These are phyloP conservation scores for Beris chalybata DNA, from an alignment of 2,888 invertebrate species.

Conservation along the genomic window DNA sequence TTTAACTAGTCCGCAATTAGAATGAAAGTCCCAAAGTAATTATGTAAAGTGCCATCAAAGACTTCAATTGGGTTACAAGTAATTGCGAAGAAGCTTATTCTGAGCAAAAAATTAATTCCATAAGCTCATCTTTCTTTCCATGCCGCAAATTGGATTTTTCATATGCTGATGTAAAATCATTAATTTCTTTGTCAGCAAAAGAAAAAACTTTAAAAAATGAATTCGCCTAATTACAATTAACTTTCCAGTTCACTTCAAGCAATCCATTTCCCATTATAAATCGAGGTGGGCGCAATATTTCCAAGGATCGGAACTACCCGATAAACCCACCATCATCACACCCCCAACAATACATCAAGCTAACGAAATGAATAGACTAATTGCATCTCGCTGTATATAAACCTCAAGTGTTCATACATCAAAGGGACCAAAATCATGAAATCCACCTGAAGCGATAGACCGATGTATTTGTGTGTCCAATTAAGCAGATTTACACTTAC, in stretches of 20 bases:
- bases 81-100: no score
- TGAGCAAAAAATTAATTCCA: no score
- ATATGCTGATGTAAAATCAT: no score
- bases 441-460: background rate
- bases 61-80: no score
- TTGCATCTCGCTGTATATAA: conserved; percentile 15
- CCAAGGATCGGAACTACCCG: background rate
- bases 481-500: conserved; percentile 17
- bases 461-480: conserved; percentile 19
- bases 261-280: background rate
- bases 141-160: no score
- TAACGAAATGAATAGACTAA: conserved; percentile 1
- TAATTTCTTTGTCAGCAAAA: no score
- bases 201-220: no score
- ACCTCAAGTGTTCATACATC: conserved; percentile 7
- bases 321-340: background rate
- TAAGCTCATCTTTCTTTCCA: no score
- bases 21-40: no score
- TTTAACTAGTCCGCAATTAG: no score
- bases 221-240: conserved; percentile 8
- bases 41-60: no score
- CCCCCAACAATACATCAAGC: background rate
- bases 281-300: no score
- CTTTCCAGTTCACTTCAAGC: background rate
- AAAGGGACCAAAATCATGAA: conserved; percentile 8